phyloP scores from a whole-genome alignment of 2,888 invertebrate genomes.

The Prosopocoilus inquinatus region DNA sequence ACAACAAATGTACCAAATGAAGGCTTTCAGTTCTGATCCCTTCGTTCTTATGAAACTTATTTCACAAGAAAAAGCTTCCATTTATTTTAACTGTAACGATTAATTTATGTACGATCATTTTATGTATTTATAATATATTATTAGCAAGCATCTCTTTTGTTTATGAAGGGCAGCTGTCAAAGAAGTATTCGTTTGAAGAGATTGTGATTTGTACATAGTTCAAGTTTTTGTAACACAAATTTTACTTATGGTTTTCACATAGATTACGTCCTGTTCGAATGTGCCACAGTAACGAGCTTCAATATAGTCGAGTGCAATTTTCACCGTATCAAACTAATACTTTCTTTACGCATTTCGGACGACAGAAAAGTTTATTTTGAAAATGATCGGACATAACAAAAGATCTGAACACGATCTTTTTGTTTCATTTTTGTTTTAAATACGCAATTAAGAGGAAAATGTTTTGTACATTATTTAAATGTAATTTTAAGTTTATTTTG shows the following conservation, averaged over 20 bases:
- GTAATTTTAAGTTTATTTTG: constrained; percentile 7
- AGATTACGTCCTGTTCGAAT: too few relatives aligned
- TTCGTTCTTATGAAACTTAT: constrained; percentile 20
- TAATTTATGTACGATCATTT: constrained; percentile 46
- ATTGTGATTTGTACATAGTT: too few relatives aligned
- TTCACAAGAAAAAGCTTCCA: constrained; percentile 24
- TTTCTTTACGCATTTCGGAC: constrained; percentile 12
- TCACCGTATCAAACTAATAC: neutral
- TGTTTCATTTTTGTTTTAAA: constrained; percentile 7
- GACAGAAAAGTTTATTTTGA: constrained; percentile 33
- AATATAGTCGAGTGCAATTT: too few relatives aligned
- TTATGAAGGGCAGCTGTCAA: too few relatives aligned
- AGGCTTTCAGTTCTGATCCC: constrained; percentile 77
- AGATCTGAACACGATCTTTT: constrained; percentile 40
- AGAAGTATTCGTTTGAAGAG: neutral
- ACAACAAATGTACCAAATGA: constrained; percentile 73
- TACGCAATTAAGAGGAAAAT: constrained; percentile 5
- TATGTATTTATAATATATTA: constrained; percentile 13
- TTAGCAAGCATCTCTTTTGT: too few relatives aligned
- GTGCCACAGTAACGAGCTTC: too few relatives aligned
- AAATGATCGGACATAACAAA: constrained; percentile 47
- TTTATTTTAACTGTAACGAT: constrained; percentile 23
- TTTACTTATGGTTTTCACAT: too few relatives aligned
- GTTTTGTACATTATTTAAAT: neutral
- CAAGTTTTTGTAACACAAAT: too few relatives aligned